Evolutionary conservation across 2,888 invertebrate species (phyloP).

Genomic region (Schrankia costaestrigalis): DNA sequence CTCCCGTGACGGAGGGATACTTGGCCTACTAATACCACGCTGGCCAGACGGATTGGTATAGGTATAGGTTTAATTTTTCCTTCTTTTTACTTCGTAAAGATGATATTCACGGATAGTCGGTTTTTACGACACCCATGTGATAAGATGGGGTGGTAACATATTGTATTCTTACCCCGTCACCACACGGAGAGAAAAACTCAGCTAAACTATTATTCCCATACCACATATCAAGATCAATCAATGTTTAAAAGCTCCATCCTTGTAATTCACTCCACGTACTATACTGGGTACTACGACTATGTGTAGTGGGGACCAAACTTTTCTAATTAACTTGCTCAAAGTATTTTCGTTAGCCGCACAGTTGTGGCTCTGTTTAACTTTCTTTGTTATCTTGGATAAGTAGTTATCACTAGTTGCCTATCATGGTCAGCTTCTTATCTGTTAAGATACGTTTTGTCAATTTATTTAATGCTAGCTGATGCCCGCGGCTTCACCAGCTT

Average conservation of each 20-base stretch:
- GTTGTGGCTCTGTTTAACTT: constrained; percentile 55
- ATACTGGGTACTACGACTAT: constrained; percentile 14
- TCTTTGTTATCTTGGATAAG: constrained; percentile 36
- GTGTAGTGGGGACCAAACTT: constrained; percentile 43
- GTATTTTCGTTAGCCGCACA: constrained; percentile 62
- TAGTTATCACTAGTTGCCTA: constrained; percentile 3
- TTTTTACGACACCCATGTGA: too few relatives aligned
- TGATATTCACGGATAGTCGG: too few relatives aligned
- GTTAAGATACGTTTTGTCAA: too few relatives aligned
- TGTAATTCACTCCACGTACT: constrained; percentile 8
- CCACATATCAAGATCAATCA: neutral
- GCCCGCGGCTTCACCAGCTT: too few relatives aligned
- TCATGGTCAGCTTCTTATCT: neutral
- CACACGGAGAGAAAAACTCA: too few relatives aligned
- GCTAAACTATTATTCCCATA: too few relatives aligned
- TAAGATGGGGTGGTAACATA: too few relatives aligned
- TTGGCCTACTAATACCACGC: too few relatives aligned
- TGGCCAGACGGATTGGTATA: too few relatives aligned
- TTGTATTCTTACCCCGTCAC: too few relatives aligned
- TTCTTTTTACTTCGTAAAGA: neutral
- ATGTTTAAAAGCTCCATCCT: neutral
- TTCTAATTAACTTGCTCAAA: constrained; percentile 66
- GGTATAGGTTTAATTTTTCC: neutral
- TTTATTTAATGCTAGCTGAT: too few relatives aligned
- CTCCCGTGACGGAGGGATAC: too few relatives aligned